Base-by-base conservation (phyloP, 2,113 vertebrate genomes). In the Hucho hucho region DNA sequence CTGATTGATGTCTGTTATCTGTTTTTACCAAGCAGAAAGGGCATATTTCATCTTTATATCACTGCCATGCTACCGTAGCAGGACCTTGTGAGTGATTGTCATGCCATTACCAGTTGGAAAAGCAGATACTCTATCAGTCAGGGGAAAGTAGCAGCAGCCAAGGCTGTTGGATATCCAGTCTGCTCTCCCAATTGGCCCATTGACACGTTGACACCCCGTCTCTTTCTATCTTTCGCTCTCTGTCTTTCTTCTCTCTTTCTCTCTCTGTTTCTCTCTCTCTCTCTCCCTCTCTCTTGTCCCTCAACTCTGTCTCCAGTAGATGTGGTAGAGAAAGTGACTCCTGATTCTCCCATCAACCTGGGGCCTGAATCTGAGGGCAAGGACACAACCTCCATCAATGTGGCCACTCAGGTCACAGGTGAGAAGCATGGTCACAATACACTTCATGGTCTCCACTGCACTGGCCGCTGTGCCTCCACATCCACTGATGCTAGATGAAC, bases 381-480 rank as follows among this genome's bases (percentile, higher is more conserved):
- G 59, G 90, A 89, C 74, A 89, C 85, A 65, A 77, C 86, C 71
- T 85, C 86, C 58, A 83, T 88, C 0, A 73, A 86, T 56, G 77
- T 79, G 68, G 75, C 81, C 74, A 90, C 77, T 0, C 79, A 72
- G 18, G 76, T 75, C 20, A 86, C 88, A 72, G 95, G 96, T 97
- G 87, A 71, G 70, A 59, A 2, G 18, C 22, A 53, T 53, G 14
- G 49, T 53, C 16, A 53, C 16, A 53, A 18, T 53, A 53, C 49
- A 53, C 49, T 53, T 14, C 49, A 14, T 1, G 49, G 49, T 6
- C 25, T 29, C 13, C 78, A 98, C 80, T 97, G 95, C 71, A 92
- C 92, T 66, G 98, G 97, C 75, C 90, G 95, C 46, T 98, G 97
- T 89, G 90, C 94, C 86, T 43, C 37, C 0, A 43, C 37, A 43